These are phyloP conservation scores for Micoletzkya japonica DNA, from an alignment of 2,888 invertebrate genomes.

Conservation along the genomic window DNA sequence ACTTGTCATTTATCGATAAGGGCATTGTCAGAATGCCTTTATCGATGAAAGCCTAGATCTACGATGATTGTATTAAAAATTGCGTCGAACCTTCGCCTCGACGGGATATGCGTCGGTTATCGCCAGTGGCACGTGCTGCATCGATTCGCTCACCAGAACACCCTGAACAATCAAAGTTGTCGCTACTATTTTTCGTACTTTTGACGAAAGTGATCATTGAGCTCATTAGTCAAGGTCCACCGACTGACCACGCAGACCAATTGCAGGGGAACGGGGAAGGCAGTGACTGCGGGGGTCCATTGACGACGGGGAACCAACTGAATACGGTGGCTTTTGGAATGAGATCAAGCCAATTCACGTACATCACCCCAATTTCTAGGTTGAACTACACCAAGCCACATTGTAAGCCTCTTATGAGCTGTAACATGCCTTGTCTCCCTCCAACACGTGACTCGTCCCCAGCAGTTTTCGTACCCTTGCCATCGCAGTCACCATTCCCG, in stretches of 20 bases:
- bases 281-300: conserved; percentile 14
- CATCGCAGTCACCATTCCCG: conserved; percentile 27
- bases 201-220: background rate
- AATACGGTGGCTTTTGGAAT: background rate
- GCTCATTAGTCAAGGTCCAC: too few relatives aligned
- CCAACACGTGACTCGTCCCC: conserved; percentile 29
- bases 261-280: conserved; percentile 23
- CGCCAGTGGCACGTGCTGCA: conserved; percentile 33
- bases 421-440: conserved; percentile 17
- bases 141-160: conserved; percentile 34
- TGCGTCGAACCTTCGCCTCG: conserved; percentile 21
- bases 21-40: too few relatives aligned
- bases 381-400: background rate
- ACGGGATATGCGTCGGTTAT: conserved; percentile 35
- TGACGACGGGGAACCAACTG: conserved; percentile 26
- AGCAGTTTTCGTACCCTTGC: conserved; percentile 38
- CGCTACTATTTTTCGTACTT: background rate
- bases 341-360: background rate
- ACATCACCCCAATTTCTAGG: too few relatives aligned
- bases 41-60: too few relatives aligned
- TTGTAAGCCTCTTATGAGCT: background rate
- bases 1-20: background rate
- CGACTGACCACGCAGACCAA: conserved; percentile 25
- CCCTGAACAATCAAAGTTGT: conserved; percentile 29
- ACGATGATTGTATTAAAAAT: too few relatives aligned